Evolutionary conservation across 2,888 invertebrate genomes (phyloP), one percentile per base, ranked within the genome.

Genomic region (Megaustenia siamemsis): DNA sequence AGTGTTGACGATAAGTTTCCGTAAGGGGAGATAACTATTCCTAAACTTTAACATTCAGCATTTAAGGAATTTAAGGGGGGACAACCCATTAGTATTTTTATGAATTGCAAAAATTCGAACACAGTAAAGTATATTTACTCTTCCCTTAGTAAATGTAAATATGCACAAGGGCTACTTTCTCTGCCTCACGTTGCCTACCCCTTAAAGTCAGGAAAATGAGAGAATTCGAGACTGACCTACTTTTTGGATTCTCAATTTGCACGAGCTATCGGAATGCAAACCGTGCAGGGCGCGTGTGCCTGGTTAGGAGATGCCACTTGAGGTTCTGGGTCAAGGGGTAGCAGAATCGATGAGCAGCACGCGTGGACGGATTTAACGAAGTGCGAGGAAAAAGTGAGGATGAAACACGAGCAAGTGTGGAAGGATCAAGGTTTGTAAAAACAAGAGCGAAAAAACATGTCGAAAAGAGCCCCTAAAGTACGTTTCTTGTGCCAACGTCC

Each of bases 301-400:
- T 53, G 32, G 32, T 76, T 53, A 38, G 76, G 53, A 53, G 76
- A 53, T 76, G 56, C 76, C 56, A 76, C 53, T 56, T 56, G n/a
- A 43, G 18, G 35, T 76, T 76, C 35, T 53, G 35, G 76, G 76
- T 76, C 76, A 76, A 53, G 76, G 53, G 76, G 53, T 76, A 38
- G 56, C 56, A 76, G 76, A 24, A 28, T 32, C 4, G 56, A 76
- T 35, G 76, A 76, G 53, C 28, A 32, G 76, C 53, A 40, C 38
- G 49, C 76, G 76, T 76, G 35, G 76, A 35, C 35, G 35, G 56
- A 63, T 40, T 43, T 43, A 66, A 66, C 35, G 28, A 78, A 12
- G n/a, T 38, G 63, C 6, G 63, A 53, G n/a, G 60, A 40, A 43
- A 24, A 15, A 38, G 28, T 24, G 24, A 10, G 5, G 38, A 43